Percentiles rank a stretch among this genome's conserved stretches.
Evolutionary conservation across 2,113 vertebrate genomes (phyloP).

Genomic region (Dasypus novemcinctus): DNA sequence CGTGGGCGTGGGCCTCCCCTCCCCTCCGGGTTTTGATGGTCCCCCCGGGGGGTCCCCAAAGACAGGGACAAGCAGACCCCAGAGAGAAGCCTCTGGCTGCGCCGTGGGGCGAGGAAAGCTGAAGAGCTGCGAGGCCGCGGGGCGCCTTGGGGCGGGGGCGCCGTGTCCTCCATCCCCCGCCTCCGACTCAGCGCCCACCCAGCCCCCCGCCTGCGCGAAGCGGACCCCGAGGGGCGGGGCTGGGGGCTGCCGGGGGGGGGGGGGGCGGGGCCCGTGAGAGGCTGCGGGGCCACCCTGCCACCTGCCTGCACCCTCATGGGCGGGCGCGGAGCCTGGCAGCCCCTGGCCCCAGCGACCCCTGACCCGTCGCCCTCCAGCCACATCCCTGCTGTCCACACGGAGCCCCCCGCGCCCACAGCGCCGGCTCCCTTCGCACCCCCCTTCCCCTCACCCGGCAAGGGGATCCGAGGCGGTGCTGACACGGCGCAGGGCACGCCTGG

Average conservation of each 20-base stretch:
- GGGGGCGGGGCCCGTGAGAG: no score
- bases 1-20: fast-evolving
- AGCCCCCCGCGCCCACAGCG: fast-evolving
- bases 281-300: no score
- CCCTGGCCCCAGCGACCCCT: background rate
- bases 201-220: background rate
- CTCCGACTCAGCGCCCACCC: background rate
- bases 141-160: background rate
- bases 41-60: background rate
- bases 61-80: background rate
- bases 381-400: background rate
- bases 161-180: background rate
- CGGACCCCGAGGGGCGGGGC: no score
- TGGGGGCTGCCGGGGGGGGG: background rate
- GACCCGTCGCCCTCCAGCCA: background rate
- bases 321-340: background rate
- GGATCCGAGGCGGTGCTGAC: no score
- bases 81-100: background rate
- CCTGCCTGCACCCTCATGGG: background rate
- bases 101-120: background rate
- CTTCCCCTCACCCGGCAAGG: fast-evolving
- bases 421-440: background rate
- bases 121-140: background rate
- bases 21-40: background rate
- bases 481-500: no score